Evolutionary conservation across 2,797 vertebrate genomes (phyloP), one percentile per base, ranked within the genome.

Genomic region (Coracias cyanogaster): DNA sequence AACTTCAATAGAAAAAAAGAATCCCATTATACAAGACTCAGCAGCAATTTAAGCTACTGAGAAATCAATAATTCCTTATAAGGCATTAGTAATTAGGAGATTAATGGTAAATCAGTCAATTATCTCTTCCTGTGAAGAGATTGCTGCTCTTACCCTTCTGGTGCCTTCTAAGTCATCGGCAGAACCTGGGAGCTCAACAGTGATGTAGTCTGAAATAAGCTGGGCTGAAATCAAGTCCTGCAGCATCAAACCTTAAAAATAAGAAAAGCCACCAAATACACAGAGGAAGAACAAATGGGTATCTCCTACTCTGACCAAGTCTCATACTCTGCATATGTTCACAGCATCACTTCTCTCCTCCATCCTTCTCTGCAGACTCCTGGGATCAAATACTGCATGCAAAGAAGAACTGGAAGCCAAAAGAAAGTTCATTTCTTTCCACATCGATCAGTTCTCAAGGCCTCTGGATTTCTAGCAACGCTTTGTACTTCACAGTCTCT

Each of bases 81-180:
- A 58, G 10, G 35, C 11, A 19, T 46, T 48, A 73, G 26, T 21
- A 69, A 46, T 28, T 31, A 43, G 45, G 37, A 73, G 13, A 10
- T 54, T 61, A 65, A 66, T 8, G 15, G 74, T 54, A 73, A 77
- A 54, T 12, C 12, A 78, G 24, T 24, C 20, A 24, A 58, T 25
- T 14, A 48, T 28, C 52, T 41, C 62, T 57, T 82, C 18, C 55
- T 3, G 7, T 5, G 7, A 64, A 43, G 41, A 43, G 41, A 29
- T 7, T 57, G 64, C 35, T 61, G 22, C 37, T 48, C 96, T 96
- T 97, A 99, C 99, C 99, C 98, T 98, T 92, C 95, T 94, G 37
- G 99, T 98, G 81, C 99, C 99, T 93, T 98, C 98, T 51, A 99
- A 96, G 82, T 99, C 99, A 91, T 62, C 98, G 43, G 99, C 96